phyloP scores from a whole-genome alignment of 2,888 invertebrate genomes.

The Odontocolon sp. region DNA sequence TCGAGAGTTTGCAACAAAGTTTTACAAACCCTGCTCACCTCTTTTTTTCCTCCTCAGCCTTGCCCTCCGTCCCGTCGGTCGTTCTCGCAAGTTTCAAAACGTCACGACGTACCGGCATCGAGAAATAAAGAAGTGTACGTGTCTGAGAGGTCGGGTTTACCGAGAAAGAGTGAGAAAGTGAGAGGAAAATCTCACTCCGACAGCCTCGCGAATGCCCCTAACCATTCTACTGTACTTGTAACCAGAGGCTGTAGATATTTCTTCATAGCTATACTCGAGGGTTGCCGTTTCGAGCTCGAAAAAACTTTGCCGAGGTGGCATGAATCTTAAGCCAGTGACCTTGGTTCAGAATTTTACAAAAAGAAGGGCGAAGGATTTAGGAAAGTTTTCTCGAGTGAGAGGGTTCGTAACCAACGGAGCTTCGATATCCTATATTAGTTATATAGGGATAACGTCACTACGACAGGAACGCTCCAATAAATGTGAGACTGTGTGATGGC shows the following conservation, averaged over 20 bases:
- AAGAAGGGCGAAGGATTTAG: conserved; percentile 11
- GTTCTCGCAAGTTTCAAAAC: conserved; percentile 4
- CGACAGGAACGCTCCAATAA: too few species aligned
- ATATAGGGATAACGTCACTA: neutral
- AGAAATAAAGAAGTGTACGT: conserved; percentile 25
- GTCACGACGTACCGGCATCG: neutral
- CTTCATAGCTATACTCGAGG: conserved; percentile 1
- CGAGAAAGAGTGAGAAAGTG: neutral
- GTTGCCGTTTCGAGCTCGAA: neutral
- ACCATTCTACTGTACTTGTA: neutral
- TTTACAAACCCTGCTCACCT: conserved; percentile 1
- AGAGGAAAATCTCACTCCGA: neutral
- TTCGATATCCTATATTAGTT: neutral
- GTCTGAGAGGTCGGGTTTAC: conserved; percentile 8
- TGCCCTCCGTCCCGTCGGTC: neutral
- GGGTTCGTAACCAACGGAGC: too few species aligned
- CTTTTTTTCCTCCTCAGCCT: neutral
- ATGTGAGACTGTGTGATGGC: too few species aligned
- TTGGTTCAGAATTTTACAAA: conserved; percentile 20
- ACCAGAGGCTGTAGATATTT: neutral
- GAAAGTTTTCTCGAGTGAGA: conserved; percentile 20
- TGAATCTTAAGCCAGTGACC: conserved; percentile 44
- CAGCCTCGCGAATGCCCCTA: neutral
- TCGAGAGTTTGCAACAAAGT: conserved; percentile 36
- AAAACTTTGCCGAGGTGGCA: conserved; percentile 28